Conservation (phyloP, 1,140 invertebrate species). For the Sipha flava region DNA sequence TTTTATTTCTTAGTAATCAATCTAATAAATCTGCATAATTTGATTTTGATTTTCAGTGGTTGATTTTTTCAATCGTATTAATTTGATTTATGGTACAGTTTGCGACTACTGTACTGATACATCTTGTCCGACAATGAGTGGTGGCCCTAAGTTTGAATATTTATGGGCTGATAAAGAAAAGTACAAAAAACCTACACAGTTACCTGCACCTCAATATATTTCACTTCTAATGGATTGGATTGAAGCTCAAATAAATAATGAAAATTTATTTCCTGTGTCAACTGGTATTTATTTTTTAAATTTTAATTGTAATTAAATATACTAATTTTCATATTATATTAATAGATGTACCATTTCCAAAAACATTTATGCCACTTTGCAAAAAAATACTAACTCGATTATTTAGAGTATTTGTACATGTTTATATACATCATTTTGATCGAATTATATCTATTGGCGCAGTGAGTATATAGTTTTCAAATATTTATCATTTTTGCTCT, state of each 20-base stretch:
- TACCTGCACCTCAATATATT: constrained; percentile 84
- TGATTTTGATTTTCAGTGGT: constrained; percentile 58
- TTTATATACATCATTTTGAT: constrained; percentile 97
- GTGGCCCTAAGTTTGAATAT: constrained; percentile 82
- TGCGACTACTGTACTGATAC: constrained; percentile 78
- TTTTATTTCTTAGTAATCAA: too few species aligned
- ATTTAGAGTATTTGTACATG: constrained; percentile 91
- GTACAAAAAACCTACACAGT: constrained; percentile 80
- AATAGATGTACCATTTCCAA: constrained; percentile 78
- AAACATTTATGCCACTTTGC: constrained; percentile 67
- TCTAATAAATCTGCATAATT: too few species aligned
- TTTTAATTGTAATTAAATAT: background rate
- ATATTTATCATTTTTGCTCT: background rate
- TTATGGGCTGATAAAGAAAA: constrained; percentile 81
- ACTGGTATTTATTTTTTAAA: constrained; percentile 40
- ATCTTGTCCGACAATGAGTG: constrained; percentile 86
- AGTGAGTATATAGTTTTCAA: constrained; percentile 50
- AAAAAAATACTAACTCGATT: constrained; percentile 83
- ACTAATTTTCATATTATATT: constrained; percentile 31
- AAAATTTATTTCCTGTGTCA: constrained; percentile 71
- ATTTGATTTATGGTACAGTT: constrained; percentile 85
- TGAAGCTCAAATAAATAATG: constrained; percentile 87
- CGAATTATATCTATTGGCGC: constrained; percentile 78
- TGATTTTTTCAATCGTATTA: constrained; percentile 93
- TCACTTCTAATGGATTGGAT: constrained; percentile 89